These are phyloP conservation scores for Epinotia bilunana DNA, from an alignment of 2,888 invertebrate genomes.

Conservation along the genomic window DNA sequence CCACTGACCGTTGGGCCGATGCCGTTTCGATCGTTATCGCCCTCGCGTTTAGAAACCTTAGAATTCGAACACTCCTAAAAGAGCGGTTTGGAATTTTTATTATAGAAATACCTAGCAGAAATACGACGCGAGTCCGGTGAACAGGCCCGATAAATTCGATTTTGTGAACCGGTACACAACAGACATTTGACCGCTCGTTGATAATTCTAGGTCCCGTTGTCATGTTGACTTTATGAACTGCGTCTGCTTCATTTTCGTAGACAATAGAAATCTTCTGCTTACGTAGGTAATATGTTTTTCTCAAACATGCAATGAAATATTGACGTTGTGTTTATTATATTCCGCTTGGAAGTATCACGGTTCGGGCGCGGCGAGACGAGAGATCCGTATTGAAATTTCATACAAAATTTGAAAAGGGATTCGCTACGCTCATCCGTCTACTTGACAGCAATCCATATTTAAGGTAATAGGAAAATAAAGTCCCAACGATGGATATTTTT, in stretches of 20 bases:
- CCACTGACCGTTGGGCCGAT: slow-evolving; percentile 44
- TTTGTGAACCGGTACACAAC: not conserved
- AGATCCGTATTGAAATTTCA: no score
- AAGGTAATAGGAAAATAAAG: no score
- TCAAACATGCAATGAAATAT: no score
- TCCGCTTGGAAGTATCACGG: no score
- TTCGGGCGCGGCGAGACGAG: no score
- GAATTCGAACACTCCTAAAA: slow-evolving; percentile 25
- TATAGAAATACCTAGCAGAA: slow-evolving; percentile 24
- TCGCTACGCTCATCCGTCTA: no score
- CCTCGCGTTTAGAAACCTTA: slow-evolving; percentile 34
- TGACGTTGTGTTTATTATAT: no score
- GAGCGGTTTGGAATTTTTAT: slow-evolving; percentile 22
- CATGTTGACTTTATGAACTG: not conserved
- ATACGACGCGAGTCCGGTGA: slow-evolving; percentile 7
- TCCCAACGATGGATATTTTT: no score
- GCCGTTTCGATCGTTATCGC: slow-evolving; percentile 47
- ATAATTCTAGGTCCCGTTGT: not conserved
- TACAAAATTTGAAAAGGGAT: no score
- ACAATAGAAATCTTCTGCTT: not conserved
- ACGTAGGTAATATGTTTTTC: no score
- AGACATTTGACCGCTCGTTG: not conserved
- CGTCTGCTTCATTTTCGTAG: not conserved
- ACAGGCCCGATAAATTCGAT: not conserved
- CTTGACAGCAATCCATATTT: no score